These are phyloP conservation scores for Sisor rabdophorus DNA, from an alignment of 2,113 vertebrate genomes.

Conservation along the genomic window DNA sequence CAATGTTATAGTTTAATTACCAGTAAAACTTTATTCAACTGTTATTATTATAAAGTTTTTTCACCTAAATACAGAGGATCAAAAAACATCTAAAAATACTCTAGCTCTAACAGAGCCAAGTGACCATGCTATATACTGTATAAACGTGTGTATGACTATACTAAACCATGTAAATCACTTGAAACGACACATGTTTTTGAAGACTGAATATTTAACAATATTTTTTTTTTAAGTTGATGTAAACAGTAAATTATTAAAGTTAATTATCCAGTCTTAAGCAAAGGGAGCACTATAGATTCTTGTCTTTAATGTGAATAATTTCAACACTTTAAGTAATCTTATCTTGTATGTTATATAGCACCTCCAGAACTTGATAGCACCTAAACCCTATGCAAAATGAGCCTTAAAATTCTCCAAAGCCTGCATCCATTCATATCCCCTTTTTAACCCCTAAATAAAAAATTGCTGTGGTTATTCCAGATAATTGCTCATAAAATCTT, in stretches of 20 bases:
- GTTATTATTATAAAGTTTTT: not conserved
- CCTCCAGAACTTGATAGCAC: not conserved
- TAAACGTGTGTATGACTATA: constrained; percentile 34
- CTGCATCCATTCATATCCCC: not conserved
- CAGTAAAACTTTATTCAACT: not conserved
- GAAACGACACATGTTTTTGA: constrained; percentile 46
- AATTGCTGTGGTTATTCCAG: constrained; percentile 43
- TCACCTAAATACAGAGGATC: not conserved
- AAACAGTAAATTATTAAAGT: constrained; percentile 68
- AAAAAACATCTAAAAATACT: constrained; percentile 9
- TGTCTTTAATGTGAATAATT: not conserved
- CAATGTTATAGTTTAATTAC: constrained; percentile 29
- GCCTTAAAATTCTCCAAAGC: not conserved
- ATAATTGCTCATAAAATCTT: constrained; percentile 52
- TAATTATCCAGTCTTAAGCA: constrained; percentile 56
- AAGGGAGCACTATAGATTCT: constrained; percentile 32
- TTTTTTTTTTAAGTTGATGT: constrained; percentile 54
- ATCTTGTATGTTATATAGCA: not conserved
- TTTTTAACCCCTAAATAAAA: not conserved
- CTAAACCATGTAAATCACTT: constrained; percentile 22
- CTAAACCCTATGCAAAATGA: not conserved
- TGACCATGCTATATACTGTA: constrained; percentile 26
- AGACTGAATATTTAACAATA: constrained; percentile 45
- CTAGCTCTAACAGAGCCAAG: constrained; percentile 2
- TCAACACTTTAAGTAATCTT: not conserved